Base-by-base conservation (phyloP, 2,113 vertebrate genomes). In the Psophia crepitans region DNA sequence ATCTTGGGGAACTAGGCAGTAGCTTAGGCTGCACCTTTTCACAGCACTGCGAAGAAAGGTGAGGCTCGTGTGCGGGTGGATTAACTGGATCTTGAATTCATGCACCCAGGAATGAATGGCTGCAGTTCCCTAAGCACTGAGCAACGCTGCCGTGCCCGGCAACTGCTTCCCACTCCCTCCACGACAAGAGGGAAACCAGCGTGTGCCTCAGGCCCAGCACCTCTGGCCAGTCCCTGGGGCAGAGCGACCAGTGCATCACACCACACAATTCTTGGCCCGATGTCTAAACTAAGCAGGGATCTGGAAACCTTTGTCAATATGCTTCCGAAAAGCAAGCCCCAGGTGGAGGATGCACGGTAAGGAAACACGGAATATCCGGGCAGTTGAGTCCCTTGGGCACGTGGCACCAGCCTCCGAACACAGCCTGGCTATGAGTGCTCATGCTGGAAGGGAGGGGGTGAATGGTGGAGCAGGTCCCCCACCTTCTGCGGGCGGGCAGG, bases 121-220 rank as follows among this genome's bases (percentile, higher is more conserved):
- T 77, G 48, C 51, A 14, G 27, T 15, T 78, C 61, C 35, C 61
- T 75, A 87, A 86, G 23, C 33, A 5, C 37, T 33, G 66, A 74
- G 44, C 56, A 87, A 12, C 33, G 19, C 4, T 28, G 23, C 53
- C 1, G 5, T 0, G 2, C 24, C 27, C 2, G 5, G 28, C 14
- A 60, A 20, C 22, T 14, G 33, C 73, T 82, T 68, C 56, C 23
- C 35, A 20, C 35, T 82, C 48, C 41, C 30, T 90, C 35, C n/a
- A 8, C 3, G 75, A 26, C 49, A 54, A 48, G 11, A 13, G n/a
- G 32, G 75, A 87, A 65, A 33, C 11, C 27, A 58, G 58, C 14
- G n/a, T 12, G 43, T 83, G 46, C 46, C 32, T 61, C n/a, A 37
- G 60, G 57, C 39, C 48, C 77, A 41, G 53, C 73, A 68, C 2